Evolutionary conservation across 2,888 invertebrate species (phyloP), one percentile per base, ranked within the genome.

Genomic region (Onchidella celtica): DNA sequence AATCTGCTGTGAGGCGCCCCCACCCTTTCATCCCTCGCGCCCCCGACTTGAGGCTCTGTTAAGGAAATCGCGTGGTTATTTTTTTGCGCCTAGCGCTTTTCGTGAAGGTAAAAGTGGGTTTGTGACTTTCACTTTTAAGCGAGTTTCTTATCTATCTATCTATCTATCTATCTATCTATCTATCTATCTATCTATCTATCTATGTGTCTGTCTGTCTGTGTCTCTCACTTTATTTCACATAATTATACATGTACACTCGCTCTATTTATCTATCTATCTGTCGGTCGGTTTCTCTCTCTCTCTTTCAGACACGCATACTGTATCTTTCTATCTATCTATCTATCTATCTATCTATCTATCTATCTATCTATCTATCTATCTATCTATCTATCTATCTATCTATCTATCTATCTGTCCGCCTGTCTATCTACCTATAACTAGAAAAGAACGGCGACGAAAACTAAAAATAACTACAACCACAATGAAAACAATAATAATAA

Each of bases 41-140:
- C 65, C 1, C 21, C 27, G 3, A 29, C 55, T 3, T 47, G 70
- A 55, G 70, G 70, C 70, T 70, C 70, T 70, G 70, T 17, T 17
- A 6, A 55, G 70, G 70, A 59, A 29, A 38, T 24, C 1, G 1
- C 1, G 17, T 24, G 32, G n/a, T 40, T 2, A 9, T 34, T n/a
- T 2, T 14, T 1, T 36, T 73, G 24, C 57, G 29, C 63, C 27
- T n/a, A n/a, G n/a, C n/a, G n/a, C 11, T 32, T 66, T 66, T 29
- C 14, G 34, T 66, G 66, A 32, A 66, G 34, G 6, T 14, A 4
- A 14, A n/a, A n/a, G n/a, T 66, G 38, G 27, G 47, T 47, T 38
- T 11, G 17, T 47, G 6, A 47, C 9, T 47, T 9, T 47, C 17
- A 11, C 47, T 47, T 47, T 11, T 47, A 47, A 11, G 17, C 9